Percentiles rank a stretch among this genome's conserved stretches.
phyloP scores from a whole-genome alignment of 2,888 invertebrate species.

The Marasmarcha lunaedactyla region DNA sequence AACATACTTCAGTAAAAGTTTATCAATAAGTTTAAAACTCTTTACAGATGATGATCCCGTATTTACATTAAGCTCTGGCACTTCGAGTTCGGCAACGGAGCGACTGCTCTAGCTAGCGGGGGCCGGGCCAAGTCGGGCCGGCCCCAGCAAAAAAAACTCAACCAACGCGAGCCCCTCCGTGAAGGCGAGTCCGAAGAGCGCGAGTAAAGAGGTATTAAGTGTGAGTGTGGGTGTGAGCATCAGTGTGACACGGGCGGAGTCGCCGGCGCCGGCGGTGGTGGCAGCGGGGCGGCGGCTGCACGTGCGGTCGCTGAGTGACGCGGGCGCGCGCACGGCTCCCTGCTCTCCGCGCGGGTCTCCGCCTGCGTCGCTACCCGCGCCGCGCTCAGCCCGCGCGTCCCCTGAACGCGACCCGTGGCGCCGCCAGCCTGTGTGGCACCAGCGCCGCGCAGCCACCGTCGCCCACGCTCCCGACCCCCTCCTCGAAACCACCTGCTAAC shows the following conservation, averaged over 20 bases:
- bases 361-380: conserved; percentile 9
- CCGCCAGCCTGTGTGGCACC: conserved; percentile 24
- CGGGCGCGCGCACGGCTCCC: conserved; percentile 43
- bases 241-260: conserved; percentile 54
- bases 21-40: no score
- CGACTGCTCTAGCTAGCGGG: conserved; percentile 82
- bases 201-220: conserved; percentile 21
- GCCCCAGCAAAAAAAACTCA: conserved; percentile 61
- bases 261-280: conserved; percentile 46
- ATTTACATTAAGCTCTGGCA: conserved; percentile 73
- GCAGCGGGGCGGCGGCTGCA: conserved; percentile 50
- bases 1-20: no score
- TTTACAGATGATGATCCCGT: conserved; percentile 63
- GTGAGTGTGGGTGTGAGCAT: conserved; percentile 47
- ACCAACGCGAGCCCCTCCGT: conserved; percentile 29
- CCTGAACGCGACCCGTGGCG: conserved; percentile 17
- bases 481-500: conserved; percentile 54
- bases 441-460: conserved; percentile 21
- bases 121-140: conserved; percentile 72
- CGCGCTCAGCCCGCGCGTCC: conserved; percentile 15
- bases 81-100: conserved; percentile 78
- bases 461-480: conserved; percentile 37
- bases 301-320: conserved; percentile 58
- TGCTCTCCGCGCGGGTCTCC: conserved; percentile 15
- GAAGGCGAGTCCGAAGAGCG: conserved; percentile 27